phyloP scores from a whole-genome alignment of 2,797 vertebrate genomes.

The Novumbra hubbsi region DNA sequence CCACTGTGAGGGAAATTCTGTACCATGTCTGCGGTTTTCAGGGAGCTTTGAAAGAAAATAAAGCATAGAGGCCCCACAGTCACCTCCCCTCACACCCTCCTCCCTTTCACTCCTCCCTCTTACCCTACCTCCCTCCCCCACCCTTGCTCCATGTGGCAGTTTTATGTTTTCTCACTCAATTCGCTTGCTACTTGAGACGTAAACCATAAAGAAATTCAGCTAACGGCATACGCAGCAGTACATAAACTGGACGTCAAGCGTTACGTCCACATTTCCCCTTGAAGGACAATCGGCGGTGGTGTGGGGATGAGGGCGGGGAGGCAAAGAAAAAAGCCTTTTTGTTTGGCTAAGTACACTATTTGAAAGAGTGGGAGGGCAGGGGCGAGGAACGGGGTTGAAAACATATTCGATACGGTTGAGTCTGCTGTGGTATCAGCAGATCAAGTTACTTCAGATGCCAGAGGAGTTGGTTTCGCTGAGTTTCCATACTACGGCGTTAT shows the following conservation, averaged over 20 bases:
- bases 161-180: slow-evolving; percentile 40
- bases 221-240: slow-evolving; percentile 39
- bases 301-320: slow-evolving; percentile 21
- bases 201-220: slow-evolving; percentile 29
- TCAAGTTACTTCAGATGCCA: slow-evolving; percentile 49
- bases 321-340: slow-evolving; percentile 68
- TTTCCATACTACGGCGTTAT: slow-evolving; percentile 21
- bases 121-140: slow-evolving; percentile 33
- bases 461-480: slow-evolving; percentile 16
- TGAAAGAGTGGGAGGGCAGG: slow-evolving; percentile 57
- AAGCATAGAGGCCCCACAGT: slow-evolving; percentile 64
- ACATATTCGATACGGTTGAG: slow-evolving; percentile 57
- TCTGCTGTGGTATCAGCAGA: slow-evolving; percentile 42
- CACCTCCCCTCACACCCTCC: slow-evolving; percentile 23
- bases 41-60: slow-evolving; percentile 74
- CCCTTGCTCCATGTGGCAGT: slow-evolving; percentile 51
- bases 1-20: slow-evolving; percentile 71
- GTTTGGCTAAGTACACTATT: slow-evolving; percentile 65
- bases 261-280: slow-evolving; percentile 43
- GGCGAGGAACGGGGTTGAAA: slow-evolving; percentile 49
- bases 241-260: slow-evolving; percentile 46
- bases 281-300: slow-evolving; percentile 21
- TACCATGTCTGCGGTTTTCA: slow-evolving; percentile 74
- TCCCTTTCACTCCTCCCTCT: slow-evolving; percentile 20
- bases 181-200: slow-evolving; percentile 27